Evolutionary conservation across 1,140 invertebrate genomes (phyloP), one percentile per base, ranked within the genome.

Genomic region (Diabrotica undecimpunctata): DNA sequence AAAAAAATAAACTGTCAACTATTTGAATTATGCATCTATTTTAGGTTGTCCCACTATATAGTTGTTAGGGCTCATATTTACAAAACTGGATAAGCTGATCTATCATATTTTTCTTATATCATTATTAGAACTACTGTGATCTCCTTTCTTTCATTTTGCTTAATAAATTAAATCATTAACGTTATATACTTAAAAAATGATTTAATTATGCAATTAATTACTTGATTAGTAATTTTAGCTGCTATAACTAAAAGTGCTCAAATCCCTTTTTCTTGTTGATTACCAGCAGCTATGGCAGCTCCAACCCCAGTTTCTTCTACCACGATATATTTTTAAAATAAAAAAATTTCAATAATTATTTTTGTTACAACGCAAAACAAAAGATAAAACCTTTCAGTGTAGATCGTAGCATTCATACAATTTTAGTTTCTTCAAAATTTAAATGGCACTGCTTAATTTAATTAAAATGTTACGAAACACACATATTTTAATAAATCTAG

Each of bases 201-300:
- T 74, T 73, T 60, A 72, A 74, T 71, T 68, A 80, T 80, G 75
- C 67, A 73, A 69, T 66, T 83, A 68, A 75, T 84, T 79, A 73
- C 79, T 7, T 62, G 74, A 62, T 75, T 85, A 75, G 73, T 86
- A 59, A 72, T 84, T 60, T 74, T 86, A 71, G 83, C 82, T 5
- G 77, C 81, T 57, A 82, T 89, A 79, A 90, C 88, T 69, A 90
- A 90, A 79, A 90, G 87, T 70, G 87, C 87, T 74, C 86, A 90
- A 81, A 83, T 89, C 82, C 86, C 87, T 57, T 90, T 90, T 85
- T 87, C 84, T 71, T 80, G 83, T 66, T 88, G 88, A 75, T 77
- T 90, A 39, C 88, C 88, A 0, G 83, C 82, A 6, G 87, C 88
- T 38, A 90, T 90, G 76, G 84, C 86, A 0, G 87, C 87, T 50